Percentiles rank a stretch among this genome's conserved stretches.
Conservation (phyloP, 2,888 invertebrate genomes). For the Spialia ferax region DNA sequence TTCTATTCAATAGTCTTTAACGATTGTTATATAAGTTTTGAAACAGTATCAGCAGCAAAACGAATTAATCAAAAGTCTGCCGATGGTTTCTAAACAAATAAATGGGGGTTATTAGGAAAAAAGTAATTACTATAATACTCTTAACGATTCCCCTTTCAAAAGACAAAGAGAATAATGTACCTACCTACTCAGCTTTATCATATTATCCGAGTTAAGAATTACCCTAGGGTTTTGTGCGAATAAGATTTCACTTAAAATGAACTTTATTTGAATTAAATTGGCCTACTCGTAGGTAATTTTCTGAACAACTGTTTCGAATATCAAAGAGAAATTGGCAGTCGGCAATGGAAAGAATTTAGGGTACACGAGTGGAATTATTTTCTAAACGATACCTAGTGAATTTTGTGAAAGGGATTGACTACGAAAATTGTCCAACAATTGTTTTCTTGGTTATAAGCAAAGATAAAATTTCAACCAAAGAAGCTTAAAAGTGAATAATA, state of each 20-base stretch:
- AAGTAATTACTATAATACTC: neutral
- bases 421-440: too few species aligned
- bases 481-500: too few species aligned
- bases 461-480: too few species aligned
- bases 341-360: neutral
- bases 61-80: too few species aligned
- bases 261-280: neutral
- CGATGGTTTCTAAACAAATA: neutral
- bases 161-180: neutral
- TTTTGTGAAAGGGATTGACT: too few species aligned
- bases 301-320: neutral
- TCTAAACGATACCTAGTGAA: too few species aligned
- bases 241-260: neutral
- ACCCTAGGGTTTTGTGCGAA: neutral
- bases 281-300: slow-evolving; percentile 1
- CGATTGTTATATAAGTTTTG: too few species aligned
- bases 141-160: neutral
- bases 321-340: neutral
- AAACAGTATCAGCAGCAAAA: too few species aligned
- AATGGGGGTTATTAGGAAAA: neutral
- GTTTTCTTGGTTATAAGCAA: too few species aligned
- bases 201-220: neutral
- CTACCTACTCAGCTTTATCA: neutral
- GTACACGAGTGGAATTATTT: neutral
- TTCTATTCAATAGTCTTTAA: too few species aligned